Evolutionary conservation across 2,888 invertebrate species (phyloP).

Genomic region (Cancer borealis): DNA sequence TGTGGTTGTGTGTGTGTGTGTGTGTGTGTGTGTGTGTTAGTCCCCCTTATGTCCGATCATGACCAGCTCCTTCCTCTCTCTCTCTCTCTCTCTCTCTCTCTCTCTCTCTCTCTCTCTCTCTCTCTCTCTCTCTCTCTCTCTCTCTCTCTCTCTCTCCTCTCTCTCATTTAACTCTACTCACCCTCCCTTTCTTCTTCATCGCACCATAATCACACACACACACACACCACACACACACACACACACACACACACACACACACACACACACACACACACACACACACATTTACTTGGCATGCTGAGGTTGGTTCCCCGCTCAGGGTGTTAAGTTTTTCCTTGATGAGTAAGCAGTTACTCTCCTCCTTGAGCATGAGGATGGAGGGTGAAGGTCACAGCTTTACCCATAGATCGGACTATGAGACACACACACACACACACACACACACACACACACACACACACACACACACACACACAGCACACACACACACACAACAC

Average conservation of each 20-base stretch:
- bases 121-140: slow-evolving; percentile 20
- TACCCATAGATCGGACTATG: too few species aligned
- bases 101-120: slow-evolving; percentile 15
- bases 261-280: slow-evolving; percentile 20
- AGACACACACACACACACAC: neutral
- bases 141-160: neutral
- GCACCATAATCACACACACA: neutral
- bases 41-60: neutral
- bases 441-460: slow-evolving; percentile 12
- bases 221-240: neutral
- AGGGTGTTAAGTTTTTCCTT: too few species aligned
- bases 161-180: neutral
- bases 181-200: neutral
- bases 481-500: too few species aligned
- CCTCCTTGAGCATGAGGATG: too few species aligned
- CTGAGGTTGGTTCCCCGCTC: too few species aligned
- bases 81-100: neutral
- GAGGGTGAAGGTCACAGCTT: too few species aligned
- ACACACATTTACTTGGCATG: neutral
- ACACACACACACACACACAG: neutral
- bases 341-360: too few species aligned
- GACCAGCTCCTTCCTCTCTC: neutral
- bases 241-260: slow-evolving; percentile 12
- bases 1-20: slow-evolving; percentile 48
- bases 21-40: slow-evolving; percentile 41